Evolutionary conservation across 1,140 invertebrate species (phyloP).

Genomic region (Saccostrea glomerata): DNA sequence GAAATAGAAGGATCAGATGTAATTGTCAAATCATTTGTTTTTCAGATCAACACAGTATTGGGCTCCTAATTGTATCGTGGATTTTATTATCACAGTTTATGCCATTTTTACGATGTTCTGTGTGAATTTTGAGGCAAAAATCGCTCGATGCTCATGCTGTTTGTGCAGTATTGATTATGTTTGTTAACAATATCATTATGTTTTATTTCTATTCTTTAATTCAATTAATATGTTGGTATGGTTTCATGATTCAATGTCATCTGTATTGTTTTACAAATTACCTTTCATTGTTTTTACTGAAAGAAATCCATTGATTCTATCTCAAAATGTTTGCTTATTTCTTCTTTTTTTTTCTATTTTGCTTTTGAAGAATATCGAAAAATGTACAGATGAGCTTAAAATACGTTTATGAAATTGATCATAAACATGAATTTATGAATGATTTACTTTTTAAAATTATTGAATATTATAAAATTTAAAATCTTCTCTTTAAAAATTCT

Average conservation of each 20-base stretch:
- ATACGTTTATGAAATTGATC: too few relatives aligned
- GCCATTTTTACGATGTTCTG: conserved; percentile 13
- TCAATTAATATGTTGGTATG: too few relatives aligned
- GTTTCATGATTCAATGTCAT: too few relatives aligned
- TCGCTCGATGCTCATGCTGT: conserved; percentile 1
- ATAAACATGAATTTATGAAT: too few relatives aligned
- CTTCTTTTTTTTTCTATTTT: too few relatives aligned
- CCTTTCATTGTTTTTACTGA: too few relatives aligned
- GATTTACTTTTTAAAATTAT: too few relatives aligned
- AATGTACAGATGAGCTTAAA: too few relatives aligned
- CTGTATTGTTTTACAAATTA: too few relatives aligned
- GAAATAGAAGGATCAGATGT: not conserved
- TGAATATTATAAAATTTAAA: not conserved
- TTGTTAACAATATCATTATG: not conserved
- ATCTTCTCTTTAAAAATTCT: not conserved
- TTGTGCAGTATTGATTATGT: conserved; percentile 26
- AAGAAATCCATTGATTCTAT: too few relatives aligned
- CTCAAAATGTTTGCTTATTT: too few relatives aligned
- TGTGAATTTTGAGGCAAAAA: not conserved
- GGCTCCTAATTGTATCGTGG: not conserved
- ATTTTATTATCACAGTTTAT: not conserved
- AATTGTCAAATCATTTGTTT: conserved; percentile 4
- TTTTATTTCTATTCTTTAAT: not conserved
- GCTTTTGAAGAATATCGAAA: too few relatives aligned
- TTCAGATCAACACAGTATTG: not conserved